Base-by-base conservation (phyloP, 2,797 vertebrate genomes). In the Leucoraja ocellata region DNA sequence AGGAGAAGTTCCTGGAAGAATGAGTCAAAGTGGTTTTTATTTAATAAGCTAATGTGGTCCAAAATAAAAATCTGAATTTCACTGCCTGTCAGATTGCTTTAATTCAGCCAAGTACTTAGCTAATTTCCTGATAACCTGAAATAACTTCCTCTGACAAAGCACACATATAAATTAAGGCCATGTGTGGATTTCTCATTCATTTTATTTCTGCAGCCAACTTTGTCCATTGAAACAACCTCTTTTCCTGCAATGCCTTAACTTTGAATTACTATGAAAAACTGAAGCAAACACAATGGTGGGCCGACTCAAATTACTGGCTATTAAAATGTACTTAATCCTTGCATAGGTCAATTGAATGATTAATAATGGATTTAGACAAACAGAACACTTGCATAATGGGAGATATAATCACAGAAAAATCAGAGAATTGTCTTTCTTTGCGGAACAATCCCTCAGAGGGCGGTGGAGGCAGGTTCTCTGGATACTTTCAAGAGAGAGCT, bases 71-170 rank as follows among this genome's bases (percentile, higher is more conserved):
- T 92, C 46, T 54, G 90, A 76, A 54, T 74, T 74, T 92, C 36
- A 54, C 23, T 76, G 39, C 36, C 71, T 54, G 71, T 76, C 46
- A 92, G 71, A 28, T 13, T 74, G 39, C 9, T 28, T 74, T 23
- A 92, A 5, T 18, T 11, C 23, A 92, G 46, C 36, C 68, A 54
- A 74, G 10, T 92, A 92, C n/a, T 18, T 36, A 76, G 28, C 14
- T 54, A 28, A 74, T 73, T 92, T 74, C 90, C 14, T 76, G 39
- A 16, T 46, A 58, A 91, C 36, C 25, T 91, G 90, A 73, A 73
- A 39, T 73, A 76, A 92, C 73, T 92, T 92, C 90, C 39, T 54
- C 36, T 76, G 90, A 92, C 90, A 92, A 92, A 76, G 39, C 90
- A 92, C 2, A 76, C 46, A 28, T 25, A 76, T 76, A 54, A 92